A percentile compares a stretch with the other conserved stretches of the same genome.
These are phyloP conservation scores for Loripinus fragilis DNA, from an alignment of 2,888 invertebrate species.

Conservation along the genomic window DNA sequence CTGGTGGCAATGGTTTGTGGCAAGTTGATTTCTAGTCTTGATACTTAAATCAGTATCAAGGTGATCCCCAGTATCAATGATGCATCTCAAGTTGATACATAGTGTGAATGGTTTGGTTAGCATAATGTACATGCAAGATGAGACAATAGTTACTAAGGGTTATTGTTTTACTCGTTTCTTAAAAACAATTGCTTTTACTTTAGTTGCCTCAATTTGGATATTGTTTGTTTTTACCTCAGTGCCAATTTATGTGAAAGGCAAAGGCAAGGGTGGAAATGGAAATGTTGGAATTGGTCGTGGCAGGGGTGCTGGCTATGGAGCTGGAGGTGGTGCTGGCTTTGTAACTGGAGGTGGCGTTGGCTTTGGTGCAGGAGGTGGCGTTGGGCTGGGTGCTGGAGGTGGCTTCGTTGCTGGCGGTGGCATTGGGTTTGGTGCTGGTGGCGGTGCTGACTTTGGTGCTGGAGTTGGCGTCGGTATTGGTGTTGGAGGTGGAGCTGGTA, in stretches of 20 bases:
- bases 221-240: neutral
- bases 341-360: conserved; percentile 15
- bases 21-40: too few species aligned
- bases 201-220: conserved; percentile 4
- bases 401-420: conserved; percentile 28
- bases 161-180: too few species aligned
- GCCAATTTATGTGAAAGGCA: too few species aligned
- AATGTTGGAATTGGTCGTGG: conserved; percentile 16
- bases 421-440: conserved; percentile 24
- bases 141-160: too few species aligned
- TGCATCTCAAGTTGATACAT: too few species aligned
- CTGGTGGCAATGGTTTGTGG: too few species aligned
- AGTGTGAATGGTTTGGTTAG: too few species aligned
- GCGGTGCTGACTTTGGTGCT: conserved; percentile 24
- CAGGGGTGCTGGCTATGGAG: neutral
- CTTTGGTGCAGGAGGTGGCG: conserved; percentile 17
- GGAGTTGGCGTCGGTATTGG: conserved; percentile 29
- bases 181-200: too few species aligned
- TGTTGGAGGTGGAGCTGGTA: conserved; percentile 39
- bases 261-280: too few species aligned
- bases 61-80: too few species aligned
- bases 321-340: neutral
- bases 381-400: conserved; percentile 17
- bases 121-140: too few species aligned
- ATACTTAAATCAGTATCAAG: too few species aligned